These are phyloP conservation scores for Drosophila pseudotalamancana DNA, from an alignment of 2,888 invertebrate genomes.

Conservation along the genomic window DNA sequence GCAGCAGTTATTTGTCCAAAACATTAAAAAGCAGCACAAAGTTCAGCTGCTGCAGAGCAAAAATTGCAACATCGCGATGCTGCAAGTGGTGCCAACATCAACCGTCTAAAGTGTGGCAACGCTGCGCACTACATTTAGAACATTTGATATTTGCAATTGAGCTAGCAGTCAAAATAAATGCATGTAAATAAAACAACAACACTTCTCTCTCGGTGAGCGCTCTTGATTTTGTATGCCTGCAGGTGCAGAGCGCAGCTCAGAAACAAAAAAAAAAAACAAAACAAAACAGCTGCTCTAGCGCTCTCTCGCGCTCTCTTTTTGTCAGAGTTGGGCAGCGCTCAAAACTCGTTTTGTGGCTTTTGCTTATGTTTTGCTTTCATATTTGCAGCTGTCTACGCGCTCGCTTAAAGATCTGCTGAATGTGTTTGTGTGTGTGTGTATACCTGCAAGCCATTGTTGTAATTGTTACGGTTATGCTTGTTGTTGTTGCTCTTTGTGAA, in stretches of 20 bases:
- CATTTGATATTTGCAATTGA: slow-evolving; percentile 50
- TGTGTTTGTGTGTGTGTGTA: neutral
- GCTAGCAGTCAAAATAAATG: slow-evolving; percentile 33
- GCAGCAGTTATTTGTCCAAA: slow-evolving; percentile 17
- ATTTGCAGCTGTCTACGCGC: slow-evolving; percentile 70
- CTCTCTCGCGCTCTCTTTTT: slow-evolving; percentile 7
- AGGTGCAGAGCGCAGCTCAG: slow-evolving; percentile 45
- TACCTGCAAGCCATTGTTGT: slow-evolving; percentile 29
- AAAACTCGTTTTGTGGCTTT: slow-evolving; percentile 68
- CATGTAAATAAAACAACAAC: slow-evolving; percentile 45
- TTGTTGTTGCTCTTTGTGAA: slow-evolving; percentile 59
- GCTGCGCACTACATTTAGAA: slow-evolving; percentile 37
- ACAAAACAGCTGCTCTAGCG: slow-evolving; percentile 68
- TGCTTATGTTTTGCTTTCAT: slow-evolving; percentile 71
- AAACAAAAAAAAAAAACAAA: slow-evolving; percentile 6
- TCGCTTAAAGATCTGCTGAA: slow-evolving; percentile 11
- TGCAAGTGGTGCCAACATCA: slow-evolving; percentile 35
- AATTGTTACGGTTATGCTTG: slow-evolving; percentile 32
- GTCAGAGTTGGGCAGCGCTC: slow-evolving; percentile 11
- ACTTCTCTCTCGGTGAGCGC: neutral
- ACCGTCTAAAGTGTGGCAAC: slow-evolving; percentile 30
- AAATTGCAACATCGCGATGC: slow-evolving; percentile 43
- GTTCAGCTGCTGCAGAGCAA: slow-evolving; percentile 59
- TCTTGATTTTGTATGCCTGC: slow-evolving; percentile 35
- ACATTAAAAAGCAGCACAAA: slow-evolving; percentile 38